A percentile compares a stretch with the other conserved stretches of the same genome.
Conservation (phyloP, 2,888 invertebrate species). For the Saturnia pavonia region DNA sequence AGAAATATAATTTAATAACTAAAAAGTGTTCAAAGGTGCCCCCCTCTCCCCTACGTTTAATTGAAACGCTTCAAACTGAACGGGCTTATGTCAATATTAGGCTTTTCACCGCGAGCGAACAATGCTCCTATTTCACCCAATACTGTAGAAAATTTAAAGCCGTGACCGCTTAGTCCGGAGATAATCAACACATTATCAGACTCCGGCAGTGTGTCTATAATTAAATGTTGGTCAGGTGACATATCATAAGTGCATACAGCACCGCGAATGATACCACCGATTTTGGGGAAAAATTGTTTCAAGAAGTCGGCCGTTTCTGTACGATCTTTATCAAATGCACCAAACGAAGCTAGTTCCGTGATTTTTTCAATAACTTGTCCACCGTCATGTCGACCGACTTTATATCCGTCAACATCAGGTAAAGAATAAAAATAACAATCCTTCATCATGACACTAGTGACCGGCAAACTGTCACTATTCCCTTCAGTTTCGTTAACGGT, state of each 20-base stretch:
- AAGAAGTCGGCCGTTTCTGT: conserved; percentile 16
- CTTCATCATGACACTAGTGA: neutral
- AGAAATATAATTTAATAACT: too few relatives aligned
- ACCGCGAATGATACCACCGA: conserved; percentile 2
- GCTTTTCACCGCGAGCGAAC: conserved; percentile 15
- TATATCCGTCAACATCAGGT: conserved; percentile 18
- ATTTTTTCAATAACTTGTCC: conserved; percentile 12
- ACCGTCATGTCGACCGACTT: conserved; percentile 19
- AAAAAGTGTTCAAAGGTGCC: too few relatives aligned
- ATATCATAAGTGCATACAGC: conserved; percentile 21
- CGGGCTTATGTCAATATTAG: neutral
- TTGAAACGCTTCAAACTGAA: conserved; percentile 20
- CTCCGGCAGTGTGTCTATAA: conserved; percentile 17
- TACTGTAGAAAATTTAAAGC: conserved; percentile 15
- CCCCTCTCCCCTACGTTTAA: too few relatives aligned
- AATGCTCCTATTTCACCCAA: conserved; percentile 20
- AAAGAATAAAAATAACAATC: conserved; percentile 10
- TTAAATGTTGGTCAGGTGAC: conserved; percentile 24
- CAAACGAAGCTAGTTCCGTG: conserved; percentile 12
- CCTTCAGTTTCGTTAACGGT: conserved; percentile 16
- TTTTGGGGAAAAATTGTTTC: conserved; percentile 4
- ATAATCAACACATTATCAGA: conserved; percentile 21
- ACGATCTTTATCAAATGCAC: conserved; percentile 1
- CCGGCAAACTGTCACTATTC: conserved; percentile 13
- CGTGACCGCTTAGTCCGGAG: conserved; percentile 18